Percentiles rank a stretch among this genome's conserved stretches.
Conservation (phyloP, 2,888 invertebrate species). For the Ametastegia equiseti region DNA sequence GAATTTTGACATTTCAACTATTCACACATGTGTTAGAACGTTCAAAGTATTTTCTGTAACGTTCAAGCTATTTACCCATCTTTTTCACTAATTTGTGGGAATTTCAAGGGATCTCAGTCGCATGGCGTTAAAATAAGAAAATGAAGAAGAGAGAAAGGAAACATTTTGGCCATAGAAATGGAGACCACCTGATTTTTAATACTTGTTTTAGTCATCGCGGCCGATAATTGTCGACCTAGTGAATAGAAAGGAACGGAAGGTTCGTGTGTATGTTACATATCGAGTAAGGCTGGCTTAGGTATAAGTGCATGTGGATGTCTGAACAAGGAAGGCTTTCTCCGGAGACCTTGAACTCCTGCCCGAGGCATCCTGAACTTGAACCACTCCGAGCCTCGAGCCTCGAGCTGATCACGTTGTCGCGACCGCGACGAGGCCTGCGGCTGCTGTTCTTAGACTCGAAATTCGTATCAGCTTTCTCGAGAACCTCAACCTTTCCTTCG, state of each 20-base stretch:
- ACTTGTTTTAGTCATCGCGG: background rate
- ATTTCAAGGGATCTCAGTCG: too few relatives aligned
- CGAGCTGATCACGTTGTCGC: constrained; percentile 12
- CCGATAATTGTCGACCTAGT: constrained; percentile 25
- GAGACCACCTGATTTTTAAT: too few relatives aligned
- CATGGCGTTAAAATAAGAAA: too few relatives aligned
- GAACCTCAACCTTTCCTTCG: constrained; percentile 15
- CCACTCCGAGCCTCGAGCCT: constrained; percentile 60
- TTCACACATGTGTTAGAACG: too few relatives aligned
- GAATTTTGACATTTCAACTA: too few relatives aligned
- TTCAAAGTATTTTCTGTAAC: too few relatives aligned
- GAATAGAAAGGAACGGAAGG: constrained; percentile 12
- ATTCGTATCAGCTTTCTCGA: constrained; percentile 41
- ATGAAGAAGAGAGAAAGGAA: too few relatives aligned
- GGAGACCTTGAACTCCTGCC: constrained; percentile 67
- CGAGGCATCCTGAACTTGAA: constrained; percentile 71
- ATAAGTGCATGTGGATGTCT: background rate
- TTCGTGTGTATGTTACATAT: constrained; percentile 38
- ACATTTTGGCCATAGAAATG: too few relatives aligned
- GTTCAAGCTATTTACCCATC: too few relatives aligned
- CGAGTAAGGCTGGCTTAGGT: constrained; percentile 27
- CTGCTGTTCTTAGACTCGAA: constrained; percentile 22
- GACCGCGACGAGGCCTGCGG: background rate
- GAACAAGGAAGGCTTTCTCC: constrained; percentile 71
- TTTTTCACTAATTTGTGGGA: too few relatives aligned